phyloP scores from a whole-genome alignment of 1,140 invertebrate species.

The Palaemon carinicauda region DNA sequence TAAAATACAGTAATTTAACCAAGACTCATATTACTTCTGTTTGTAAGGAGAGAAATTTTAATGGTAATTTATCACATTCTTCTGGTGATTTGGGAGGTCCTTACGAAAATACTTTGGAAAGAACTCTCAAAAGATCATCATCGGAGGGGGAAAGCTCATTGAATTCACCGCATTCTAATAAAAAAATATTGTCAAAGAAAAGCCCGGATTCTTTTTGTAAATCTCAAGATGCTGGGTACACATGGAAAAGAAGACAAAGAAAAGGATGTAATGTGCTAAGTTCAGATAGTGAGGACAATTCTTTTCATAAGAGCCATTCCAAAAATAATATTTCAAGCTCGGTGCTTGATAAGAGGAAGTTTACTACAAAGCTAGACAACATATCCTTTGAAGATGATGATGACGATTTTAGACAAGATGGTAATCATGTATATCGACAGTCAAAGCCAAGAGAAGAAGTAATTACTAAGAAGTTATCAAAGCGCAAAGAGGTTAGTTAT shows the following conservation, averaged over 20 bases:
- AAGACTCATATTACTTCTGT: background rate
- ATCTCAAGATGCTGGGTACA: background rate
- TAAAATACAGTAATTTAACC: background rate
- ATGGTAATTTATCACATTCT: too few species aligned
- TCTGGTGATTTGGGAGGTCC: too few species aligned
- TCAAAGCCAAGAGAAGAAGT: background rate
- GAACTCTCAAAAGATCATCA: too few species aligned
- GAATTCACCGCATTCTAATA: background rate
- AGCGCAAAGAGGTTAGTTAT: background rate
- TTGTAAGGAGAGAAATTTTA: too few species aligned
- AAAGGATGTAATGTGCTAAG: constrained; percentile 1
- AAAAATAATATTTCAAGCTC: background rate
- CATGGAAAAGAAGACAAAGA: background rate
- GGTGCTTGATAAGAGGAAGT: background rate
- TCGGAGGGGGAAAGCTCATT: too few species aligned
- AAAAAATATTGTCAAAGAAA: background rate
- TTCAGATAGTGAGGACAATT: constrained; percentile 14
- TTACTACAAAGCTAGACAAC: background rate
- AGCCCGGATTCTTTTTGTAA: background rate
- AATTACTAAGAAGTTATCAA: background rate
- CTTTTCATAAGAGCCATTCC: background rate
- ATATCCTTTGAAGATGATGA: constrained; percentile 10
- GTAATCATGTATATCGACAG: background rate
- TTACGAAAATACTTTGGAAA: too few species aligned
- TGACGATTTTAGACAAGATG: background rate